phyloP scores from a whole-genome alignment of 2,113 vertebrate genomes.

The Leptosomus discolor region DNA sequence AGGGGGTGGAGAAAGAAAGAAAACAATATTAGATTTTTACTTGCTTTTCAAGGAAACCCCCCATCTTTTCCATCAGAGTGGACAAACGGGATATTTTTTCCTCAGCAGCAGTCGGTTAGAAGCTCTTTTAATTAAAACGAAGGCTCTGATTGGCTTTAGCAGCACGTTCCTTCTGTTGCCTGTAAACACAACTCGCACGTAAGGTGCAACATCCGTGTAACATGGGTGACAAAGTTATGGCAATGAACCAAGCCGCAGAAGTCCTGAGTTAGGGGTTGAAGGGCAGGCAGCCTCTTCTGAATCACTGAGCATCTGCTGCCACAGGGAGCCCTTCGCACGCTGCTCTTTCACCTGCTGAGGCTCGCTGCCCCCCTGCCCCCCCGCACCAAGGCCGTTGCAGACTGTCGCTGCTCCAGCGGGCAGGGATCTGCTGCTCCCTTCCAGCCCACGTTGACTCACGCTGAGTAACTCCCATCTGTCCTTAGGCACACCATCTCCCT shows the following conservation, averaged over 20 bases:
- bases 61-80: neutral
- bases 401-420: fast-evolving
- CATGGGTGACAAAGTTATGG: fast-evolving
- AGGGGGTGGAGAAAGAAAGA: neutral
- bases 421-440: neutral
- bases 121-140: neutral
- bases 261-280: neutral
- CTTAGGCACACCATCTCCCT: neutral
- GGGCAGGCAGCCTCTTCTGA: neutral
- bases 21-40: neutral
- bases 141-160: neutral
- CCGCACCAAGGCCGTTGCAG: fast-evolving
- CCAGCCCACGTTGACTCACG: neutral
- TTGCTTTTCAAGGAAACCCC: neutral
- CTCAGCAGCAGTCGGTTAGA: too few species aligned
- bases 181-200: neutral
- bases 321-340: fast-evolving
- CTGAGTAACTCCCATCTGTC: neutral
- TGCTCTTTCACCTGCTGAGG: neutral
- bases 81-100: neutral
- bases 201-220: too few species aligned
- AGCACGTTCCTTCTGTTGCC: neutral
- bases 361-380: neutral
- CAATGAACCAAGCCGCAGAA: neutral
- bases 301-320: neutral